These are phyloP conservation scores for Ficedula albicollis DNA, from an alignment of 2,797 vertebrate species.

Conservation along the genomic window DNA sequence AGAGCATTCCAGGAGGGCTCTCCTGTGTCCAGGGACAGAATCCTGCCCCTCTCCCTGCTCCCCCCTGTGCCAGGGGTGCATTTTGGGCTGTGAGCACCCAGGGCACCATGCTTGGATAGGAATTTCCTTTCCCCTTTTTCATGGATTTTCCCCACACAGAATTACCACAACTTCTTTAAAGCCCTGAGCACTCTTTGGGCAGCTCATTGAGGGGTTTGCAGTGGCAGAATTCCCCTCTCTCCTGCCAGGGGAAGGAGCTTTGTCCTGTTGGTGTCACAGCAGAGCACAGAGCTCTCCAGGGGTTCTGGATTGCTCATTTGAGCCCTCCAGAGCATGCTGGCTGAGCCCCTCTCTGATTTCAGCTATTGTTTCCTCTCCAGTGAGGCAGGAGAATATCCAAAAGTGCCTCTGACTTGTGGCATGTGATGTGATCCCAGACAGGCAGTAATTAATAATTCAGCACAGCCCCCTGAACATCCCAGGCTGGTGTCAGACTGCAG, in stretches of 20 bases:
- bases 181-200: neutral
- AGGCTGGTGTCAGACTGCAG: neutral
- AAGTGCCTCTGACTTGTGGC: neutral
- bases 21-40: neutral
- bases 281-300: neutral
- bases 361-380: neutral
- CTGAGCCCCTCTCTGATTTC: neutral
- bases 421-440: neutral
- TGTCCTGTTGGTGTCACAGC: neutral
- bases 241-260: neutral
- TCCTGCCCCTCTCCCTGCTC: neutral
- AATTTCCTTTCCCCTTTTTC: neutral
- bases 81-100: neutral
- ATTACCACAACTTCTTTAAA: neutral
- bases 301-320: neutral
- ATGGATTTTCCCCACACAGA: neutral
- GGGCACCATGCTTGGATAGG: rapidly evolving
- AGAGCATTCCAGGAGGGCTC: neutral
- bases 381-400: neutral
- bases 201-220: neutral
- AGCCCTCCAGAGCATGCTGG: neutral
- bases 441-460: slow-evolving; percentile 20
- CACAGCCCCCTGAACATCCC: neutral
- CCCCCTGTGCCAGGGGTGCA: neutral
- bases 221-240: neutral